Conservation (phyloP, 2,888 invertebrate genomes). For the Monochamus alternatus region DNA sequence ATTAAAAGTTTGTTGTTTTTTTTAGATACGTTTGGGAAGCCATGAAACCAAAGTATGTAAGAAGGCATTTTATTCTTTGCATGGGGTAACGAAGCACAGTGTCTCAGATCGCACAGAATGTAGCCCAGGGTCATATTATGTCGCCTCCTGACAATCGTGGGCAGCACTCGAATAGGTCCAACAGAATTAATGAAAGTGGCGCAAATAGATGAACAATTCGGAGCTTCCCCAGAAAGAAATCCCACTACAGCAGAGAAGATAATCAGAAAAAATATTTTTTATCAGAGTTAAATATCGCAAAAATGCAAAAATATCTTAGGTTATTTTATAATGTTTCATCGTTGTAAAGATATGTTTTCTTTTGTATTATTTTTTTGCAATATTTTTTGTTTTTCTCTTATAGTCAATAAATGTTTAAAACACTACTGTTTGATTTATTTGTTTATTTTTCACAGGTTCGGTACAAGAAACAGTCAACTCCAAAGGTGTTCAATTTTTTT, state of each 20-base stretch:
- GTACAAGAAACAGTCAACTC: too few relatives aligned
- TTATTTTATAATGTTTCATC: too few relatives aligned
- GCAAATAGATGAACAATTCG: slow-evolving; percentile 40
- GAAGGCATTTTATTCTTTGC: slow-evolving; percentile 34
- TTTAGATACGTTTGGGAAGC: slow-evolving; percentile 32
- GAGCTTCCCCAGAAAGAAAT: slow-evolving; percentile 38
- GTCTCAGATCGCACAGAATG: slow-evolving; percentile 15
- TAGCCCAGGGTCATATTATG: slow-evolving; percentile 10
- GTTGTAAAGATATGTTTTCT: too few relatives aligned
- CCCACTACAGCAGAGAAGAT: slow-evolving; percentile 39
- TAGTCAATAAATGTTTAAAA: too few relatives aligned
- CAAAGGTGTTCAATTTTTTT: too few relatives aligned
- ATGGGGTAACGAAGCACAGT: slow-evolving; percentile 33
- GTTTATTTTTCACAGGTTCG: too few relatives aligned
- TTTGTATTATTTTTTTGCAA: too few relatives aligned
- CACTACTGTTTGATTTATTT: too few relatives aligned
- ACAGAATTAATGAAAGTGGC: slow-evolving; percentile 20
- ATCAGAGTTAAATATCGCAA: slow-evolving; percentile 36
- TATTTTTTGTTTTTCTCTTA: too few relatives aligned
- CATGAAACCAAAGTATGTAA: slow-evolving; percentile 21
- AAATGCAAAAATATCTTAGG: slow-evolving; percentile 17
- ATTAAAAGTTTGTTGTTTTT: not conserved
- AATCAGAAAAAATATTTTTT: slow-evolving; percentile 35
- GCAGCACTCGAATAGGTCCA: slow-evolving; percentile 20
- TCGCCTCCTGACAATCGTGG: slow-evolving; percentile 13